phyloP scores from a whole-genome alignment of 2,888 invertebrate species.

The Spilosoma lubricipeda region DNA sequence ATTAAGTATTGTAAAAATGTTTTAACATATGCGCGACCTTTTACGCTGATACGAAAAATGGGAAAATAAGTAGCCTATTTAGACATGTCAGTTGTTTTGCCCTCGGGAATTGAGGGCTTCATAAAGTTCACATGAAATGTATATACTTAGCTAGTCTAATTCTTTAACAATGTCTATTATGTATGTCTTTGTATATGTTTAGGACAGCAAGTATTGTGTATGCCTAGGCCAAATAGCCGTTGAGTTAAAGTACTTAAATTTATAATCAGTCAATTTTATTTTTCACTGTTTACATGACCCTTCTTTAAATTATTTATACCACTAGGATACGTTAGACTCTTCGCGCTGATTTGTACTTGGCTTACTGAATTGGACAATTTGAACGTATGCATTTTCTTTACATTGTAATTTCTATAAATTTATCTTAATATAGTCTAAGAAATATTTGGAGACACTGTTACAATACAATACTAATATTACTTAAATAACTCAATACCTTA shows the following conservation, averaged over 20 bases:
- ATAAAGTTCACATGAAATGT: conserved; percentile 1
- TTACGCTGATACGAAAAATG: neutral
- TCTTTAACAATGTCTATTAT: neutral
- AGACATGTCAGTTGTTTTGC: neutral
- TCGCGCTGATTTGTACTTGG: neutral
- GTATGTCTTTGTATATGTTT: neutral
- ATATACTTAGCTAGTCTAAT: neutral
- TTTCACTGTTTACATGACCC: neutral
- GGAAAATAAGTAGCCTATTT: neutral
- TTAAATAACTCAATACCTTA: too few species aligned
- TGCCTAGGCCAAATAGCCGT: too few species aligned
- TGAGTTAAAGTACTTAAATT: too few species aligned
- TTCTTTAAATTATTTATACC: neutral
- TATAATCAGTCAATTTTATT: too few species aligned
- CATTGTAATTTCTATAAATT: too few species aligned
- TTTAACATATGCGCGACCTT: neutral
- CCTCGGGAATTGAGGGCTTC: neutral
- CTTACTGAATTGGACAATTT: neutral
- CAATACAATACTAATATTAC: too few species aligned
- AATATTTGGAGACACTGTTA: too few species aligned
- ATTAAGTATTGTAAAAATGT: neutral
- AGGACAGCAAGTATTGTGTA: neutral
- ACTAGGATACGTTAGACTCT: neutral
- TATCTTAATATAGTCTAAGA: too few species aligned
- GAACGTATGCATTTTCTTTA: too few species aligned